A percentile compares a stretch with the other conserved stretches of the same genome.
Conservation (phyloP, 64 coral and sea anemone species). For the Dendrophyllia cribrosa region DNA sequence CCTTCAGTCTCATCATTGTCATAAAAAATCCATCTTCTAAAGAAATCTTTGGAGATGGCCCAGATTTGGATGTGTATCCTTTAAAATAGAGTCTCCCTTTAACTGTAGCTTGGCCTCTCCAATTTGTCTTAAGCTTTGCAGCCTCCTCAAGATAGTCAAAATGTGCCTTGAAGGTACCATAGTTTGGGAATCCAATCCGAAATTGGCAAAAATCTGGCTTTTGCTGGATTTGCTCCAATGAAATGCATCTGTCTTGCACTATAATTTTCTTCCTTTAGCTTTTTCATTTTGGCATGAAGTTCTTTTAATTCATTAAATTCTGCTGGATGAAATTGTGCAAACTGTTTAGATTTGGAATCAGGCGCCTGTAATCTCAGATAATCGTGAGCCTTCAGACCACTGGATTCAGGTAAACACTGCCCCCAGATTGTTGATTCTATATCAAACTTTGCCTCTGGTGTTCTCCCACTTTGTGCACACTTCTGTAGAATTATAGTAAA, state of each 20-base stretch:
- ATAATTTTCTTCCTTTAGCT: slow-evolving; percentile 54
- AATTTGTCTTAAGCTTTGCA: slow-evolving; percentile 58
- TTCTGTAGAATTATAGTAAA: not conserved
- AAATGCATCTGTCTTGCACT: slow-evolving; percentile 18
- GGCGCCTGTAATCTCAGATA: slow-evolving; percentile 8
- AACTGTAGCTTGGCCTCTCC: slow-evolving; percentile 43
- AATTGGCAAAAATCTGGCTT: slow-evolving; percentile 36
- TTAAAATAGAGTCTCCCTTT: slow-evolving; percentile 41
- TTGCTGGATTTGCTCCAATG: slow-evolving; percentile 27
- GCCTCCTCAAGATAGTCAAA: slow-evolving; percentile 48
- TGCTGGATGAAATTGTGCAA: not conserved
- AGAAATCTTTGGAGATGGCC: slow-evolving; percentile 37
- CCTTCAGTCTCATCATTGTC: slow-evolving; percentile 55
- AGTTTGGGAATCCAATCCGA: slow-evolving; percentile 66
- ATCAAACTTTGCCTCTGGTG: slow-evolving; percentile 3
- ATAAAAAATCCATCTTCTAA: slow-evolving; percentile 70
- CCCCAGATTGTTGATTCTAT: slow-evolving; percentile 8
- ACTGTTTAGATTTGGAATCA: not conserved
- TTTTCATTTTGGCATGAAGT: slow-evolving; percentile 29
- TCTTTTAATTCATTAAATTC: slow-evolving; percentile 22
- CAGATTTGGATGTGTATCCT: slow-evolving; percentile 50
- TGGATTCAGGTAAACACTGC: slow-evolving; percentile 15
- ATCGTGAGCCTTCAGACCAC: not conserved
- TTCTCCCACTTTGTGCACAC: not conserved
- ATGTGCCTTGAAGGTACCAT: slow-evolving; percentile 46